Evolutionary conservation across 1,140 invertebrate species (phyloP).

Genomic region (Megalonaias nervosa): DNA sequence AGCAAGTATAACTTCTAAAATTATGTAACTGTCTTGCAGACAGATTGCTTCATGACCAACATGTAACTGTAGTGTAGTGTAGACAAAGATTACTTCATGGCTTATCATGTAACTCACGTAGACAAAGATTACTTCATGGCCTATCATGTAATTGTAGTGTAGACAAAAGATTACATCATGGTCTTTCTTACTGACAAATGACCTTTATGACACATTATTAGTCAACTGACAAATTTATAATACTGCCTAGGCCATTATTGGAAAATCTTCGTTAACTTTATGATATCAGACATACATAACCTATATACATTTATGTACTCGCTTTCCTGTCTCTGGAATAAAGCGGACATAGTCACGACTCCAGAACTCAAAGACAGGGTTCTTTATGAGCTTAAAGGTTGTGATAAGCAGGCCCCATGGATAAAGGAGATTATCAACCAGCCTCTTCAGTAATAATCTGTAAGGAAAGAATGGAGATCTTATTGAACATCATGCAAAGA

Average conservation of each 20-base stretch:
- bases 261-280: no score
- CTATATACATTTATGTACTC: slow-evolving; percentile 13
- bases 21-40: no score
- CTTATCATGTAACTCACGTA: no score
- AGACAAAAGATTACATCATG: not conserved
- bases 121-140: no score
- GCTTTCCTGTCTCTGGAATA: slow-evolving; percentile 97
- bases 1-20: no score
- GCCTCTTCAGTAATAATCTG: slow-evolving; percentile 94
- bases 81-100: no score
- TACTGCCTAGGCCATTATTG: not conserved
- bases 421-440: slow-evolving; percentile 98
- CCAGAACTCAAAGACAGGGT: slow-evolving; percentile 99
- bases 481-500: no score
- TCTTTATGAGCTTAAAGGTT: slow-evolving; percentile 99
- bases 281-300: no score
- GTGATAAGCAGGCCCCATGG: slow-evolving; percentile 99
- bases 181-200: not conserved
- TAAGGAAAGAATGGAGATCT: not conserved
- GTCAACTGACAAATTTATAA: not conserved
- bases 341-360: slow-evolving; percentile 99
- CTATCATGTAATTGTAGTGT: no score
- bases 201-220: not conserved
- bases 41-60: no score
- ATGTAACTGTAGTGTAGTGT: no score